Evolutionary conservation across 2,888 invertebrate genomes (phyloP), one percentile per base, ranked within the genome.

Genomic region (Zaprionus obscuricornis): DNA sequence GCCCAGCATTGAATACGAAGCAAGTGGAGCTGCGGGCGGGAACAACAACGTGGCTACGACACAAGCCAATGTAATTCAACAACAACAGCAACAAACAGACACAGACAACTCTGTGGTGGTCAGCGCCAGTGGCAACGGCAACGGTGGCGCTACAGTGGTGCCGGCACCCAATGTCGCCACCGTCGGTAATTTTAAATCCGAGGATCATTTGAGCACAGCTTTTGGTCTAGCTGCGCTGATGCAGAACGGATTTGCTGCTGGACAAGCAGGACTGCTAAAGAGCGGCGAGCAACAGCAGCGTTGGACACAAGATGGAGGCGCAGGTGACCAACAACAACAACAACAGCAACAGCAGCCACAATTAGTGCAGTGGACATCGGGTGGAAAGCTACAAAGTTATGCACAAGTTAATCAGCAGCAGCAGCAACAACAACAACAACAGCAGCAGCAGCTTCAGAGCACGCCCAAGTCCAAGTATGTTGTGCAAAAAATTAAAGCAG

Each of bases 321-420:
- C 66, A 33, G 74, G 71, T 43, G 59, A 73, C 49, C 75, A 85
- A 36, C 82, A 83, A 13, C 85, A 69, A 20, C 67, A 55, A 20
- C 50, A 74, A 40, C 74, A 71, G 57, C 75, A 74, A 11, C 71
- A 73, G 11, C 76, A 86, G 47, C 83, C 88, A 8, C 88, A 88
- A 54, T 79, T 89, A 46, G 89, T 89, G 11, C 89, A 89, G 65
- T 89, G 89, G 89, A 87, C 89, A 60, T 93, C 94, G 85, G 95
- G 95, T 47, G 95, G 95, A 29, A 95, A 95, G 90, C 93, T 96
- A 63, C 96, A 95, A 49, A 94, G 94, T 73, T 96, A 88, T 73
- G 85, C 88, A 6, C 76, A 77, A 8, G 86, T 87, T 49, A 70
- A 52, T 26, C 83, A 86, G 31, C 87, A 87, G 34, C 87, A 85